A percentile compares a stretch with the other conserved stretches of the same genome.
Evolutionary conservation across 2,888 invertebrate species (phyloP).

Genomic region (Melanargia galathea): DNA sequence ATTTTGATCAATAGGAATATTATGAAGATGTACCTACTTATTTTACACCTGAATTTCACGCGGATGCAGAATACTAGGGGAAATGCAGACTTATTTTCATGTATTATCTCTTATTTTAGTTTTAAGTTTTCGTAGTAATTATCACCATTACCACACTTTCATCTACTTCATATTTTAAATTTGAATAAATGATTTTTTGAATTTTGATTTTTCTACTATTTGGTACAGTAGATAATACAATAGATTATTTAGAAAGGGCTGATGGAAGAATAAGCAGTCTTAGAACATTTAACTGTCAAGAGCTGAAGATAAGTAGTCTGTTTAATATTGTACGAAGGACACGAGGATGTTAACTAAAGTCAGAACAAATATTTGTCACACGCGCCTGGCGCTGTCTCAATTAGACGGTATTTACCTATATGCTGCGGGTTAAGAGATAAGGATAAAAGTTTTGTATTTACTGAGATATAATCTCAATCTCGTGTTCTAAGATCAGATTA

Average conservation of each 20-base stretch:
- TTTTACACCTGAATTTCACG: too few species aligned
- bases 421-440: background rate
- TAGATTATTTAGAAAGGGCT: background rate
- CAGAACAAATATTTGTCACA: constrained; percentile 15
- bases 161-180: too few species aligned
- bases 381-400: background rate
- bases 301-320: constrained; percentile 6
- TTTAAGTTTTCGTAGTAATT: too few species aligned
- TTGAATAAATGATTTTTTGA: too few species aligned
- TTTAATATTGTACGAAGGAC: background rate
- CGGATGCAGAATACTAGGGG: too few species aligned
- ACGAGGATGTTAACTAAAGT: background rate
- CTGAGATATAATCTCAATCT: background rate
- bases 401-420: background rate
- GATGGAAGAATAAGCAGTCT: background rate
- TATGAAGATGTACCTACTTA: too few species aligned
- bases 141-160: too few species aligned
- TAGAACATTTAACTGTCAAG: background rate
- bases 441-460: constrained; percentile 1
- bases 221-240: background rate
- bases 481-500: background rate
- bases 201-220: background rate
- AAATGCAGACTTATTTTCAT: too few species aligned
- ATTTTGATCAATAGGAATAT: too few species aligned
- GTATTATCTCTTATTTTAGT: too few species aligned